Percentiles rank a stretch among this genome's conserved stretches.
Evolutionary conservation across 2,113 vertebrate genomes (phyloP).

Genomic region (Apus apus): DNA sequence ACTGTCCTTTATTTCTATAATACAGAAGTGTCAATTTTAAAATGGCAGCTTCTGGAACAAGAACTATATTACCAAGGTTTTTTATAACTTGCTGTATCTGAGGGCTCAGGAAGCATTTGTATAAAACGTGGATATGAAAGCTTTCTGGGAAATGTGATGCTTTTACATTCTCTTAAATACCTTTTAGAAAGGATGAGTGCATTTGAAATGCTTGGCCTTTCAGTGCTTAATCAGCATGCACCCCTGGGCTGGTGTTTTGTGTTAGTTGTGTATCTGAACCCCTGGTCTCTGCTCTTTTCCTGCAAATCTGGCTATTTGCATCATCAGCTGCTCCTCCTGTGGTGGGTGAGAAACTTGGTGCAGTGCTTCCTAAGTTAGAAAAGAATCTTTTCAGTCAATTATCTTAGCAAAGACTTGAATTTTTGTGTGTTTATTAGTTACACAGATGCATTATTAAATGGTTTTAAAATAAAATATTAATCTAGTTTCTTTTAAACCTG

Average conservation of each 20-base stretch:
- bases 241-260: neutral
- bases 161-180: neutral
- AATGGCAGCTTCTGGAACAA: neutral
- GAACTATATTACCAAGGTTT: neutral
- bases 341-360: neutral
- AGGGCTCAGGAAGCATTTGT: neutral
- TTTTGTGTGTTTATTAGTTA: neutral
- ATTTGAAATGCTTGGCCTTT: neutral
- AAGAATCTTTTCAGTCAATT: slow-evolving; percentile 27
- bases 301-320: neutral
- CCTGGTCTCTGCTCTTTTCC: neutral
- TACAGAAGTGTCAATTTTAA: neutral
- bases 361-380: neutral
- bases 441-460: slow-evolving; percentile 32
- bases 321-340: neutral
- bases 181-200: neutral
- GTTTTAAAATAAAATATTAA: slow-evolving; percentile 65
- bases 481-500: slow-evolving; percentile 49
- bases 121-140: neutral
- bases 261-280: neutral
- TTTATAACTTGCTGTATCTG: neutral
- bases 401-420: neutral
- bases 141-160: slow-evolving; percentile 14
- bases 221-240: neutral
- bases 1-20: neutral